phyloP scores from a whole-genome alignment of 2,113 vertebrate genomes.

The Mastomys natalensis region DNA sequence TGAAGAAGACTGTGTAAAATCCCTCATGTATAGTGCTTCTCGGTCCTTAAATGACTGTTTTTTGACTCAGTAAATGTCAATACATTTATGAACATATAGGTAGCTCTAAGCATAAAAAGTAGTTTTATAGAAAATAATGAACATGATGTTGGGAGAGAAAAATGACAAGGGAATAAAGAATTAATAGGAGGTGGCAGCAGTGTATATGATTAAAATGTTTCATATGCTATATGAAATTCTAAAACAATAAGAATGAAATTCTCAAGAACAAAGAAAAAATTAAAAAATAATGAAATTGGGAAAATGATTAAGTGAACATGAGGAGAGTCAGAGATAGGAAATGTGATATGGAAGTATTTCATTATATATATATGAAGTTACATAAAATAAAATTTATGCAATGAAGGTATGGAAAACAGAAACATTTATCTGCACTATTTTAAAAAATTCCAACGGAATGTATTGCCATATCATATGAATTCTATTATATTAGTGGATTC shows the following conservation, averaged over 20 bases:
- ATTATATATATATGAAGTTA: not conserved
- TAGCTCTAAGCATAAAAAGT: not conserved
- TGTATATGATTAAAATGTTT: not conserved
- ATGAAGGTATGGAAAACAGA: not conserved
- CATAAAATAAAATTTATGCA: not conserved
- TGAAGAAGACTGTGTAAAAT: not conserved
- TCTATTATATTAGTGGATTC: not conserved
- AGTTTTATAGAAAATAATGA: not conserved
- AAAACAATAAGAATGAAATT: not conserved
- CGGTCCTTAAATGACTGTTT: not conserved
- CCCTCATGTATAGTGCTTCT: not conserved
- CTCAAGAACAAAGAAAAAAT: not conserved
- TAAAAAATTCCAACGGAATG: not conserved
- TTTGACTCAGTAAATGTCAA: not conserved
- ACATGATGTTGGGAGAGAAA: not conserved
- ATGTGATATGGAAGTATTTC: not conserved
- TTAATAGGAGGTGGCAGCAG: not conserved
- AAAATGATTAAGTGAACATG: not conserved
- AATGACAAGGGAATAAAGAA: not conserved
- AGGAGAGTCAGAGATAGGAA: not conserved
- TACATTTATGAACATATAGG: not conserved
- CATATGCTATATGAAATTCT: not conserved
- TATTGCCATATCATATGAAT: not conserved
- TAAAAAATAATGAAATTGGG: not conserved
- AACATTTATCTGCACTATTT: not conserved